Evolutionary conservation across 2,113 vertebrate genomes (phyloP).

Genomic region (Neolamprologus brichardi): DNA sequence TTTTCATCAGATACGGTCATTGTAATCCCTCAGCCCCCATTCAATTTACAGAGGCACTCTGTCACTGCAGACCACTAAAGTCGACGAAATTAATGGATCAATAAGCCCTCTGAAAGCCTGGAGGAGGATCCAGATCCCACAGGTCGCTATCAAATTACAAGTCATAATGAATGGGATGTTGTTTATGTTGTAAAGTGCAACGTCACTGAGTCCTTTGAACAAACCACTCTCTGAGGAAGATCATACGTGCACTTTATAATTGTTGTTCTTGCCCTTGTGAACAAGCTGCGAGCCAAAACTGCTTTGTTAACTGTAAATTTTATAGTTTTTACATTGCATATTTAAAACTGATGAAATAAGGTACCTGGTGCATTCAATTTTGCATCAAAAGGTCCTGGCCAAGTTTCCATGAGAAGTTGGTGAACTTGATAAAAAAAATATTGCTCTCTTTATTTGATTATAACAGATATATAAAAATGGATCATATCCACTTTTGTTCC

Average conservation of each 20-base stretch:
- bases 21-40: conserved; percentile 65
- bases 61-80: conserved; percentile 67
- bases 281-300: neutral
- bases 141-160: conserved; percentile 67
- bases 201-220: conserved; percentile 67
- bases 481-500: neutral
- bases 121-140: conserved; percentile 61
- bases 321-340: neutral
- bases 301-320: neutral
- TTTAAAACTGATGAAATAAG: neutral
- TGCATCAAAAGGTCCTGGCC: neutral
- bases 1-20: conserved; percentile 60
- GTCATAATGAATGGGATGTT: conserved; percentile 81
- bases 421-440: neutral
- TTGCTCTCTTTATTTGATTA: neutral
- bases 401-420: neutral
- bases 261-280: neutral
- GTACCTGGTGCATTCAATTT: neutral
- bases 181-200: conserved; percentile 78
- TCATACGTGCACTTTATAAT: neutral
- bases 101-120: conserved; percentile 70
- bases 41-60: conserved; percentile 66
- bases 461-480: neutral
- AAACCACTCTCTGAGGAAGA: conserved; percentile 49
- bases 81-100: conserved; percentile 75